A percentile compares a stretch with the other conserved stretches of the same genome.
Conservation (phyloP, 64 coral and sea anemone species). For the Stichodactyla mertensii region DNA sequence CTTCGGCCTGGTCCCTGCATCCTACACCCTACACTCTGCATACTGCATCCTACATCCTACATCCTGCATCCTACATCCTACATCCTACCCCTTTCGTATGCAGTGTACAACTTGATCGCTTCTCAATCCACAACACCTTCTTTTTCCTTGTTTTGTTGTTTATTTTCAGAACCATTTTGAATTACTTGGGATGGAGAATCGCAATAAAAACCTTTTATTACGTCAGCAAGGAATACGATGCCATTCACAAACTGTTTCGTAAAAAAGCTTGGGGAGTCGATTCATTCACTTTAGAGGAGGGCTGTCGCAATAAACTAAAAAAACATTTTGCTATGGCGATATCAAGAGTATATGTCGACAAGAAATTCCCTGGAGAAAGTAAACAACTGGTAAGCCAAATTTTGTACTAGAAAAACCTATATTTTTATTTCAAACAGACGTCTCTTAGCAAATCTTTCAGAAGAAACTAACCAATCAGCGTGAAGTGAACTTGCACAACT, state of each 20-base stretch:
- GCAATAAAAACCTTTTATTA: background rate
- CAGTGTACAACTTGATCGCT: too few relatives aligned
- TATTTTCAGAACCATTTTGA: background rate
- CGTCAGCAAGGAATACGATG: conserved; percentile 3
- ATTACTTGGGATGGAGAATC: background rate
- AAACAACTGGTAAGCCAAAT: conserved; percentile 11
- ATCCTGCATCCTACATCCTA: too few relatives aligned
- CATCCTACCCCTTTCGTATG: too few relatives aligned
- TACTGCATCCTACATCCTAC: too few relatives aligned
- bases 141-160: background rate
- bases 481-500: too few relatives aligned
- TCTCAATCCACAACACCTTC: background rate
- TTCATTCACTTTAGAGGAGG: background rate
- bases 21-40: too few relatives aligned
- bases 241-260: background rate
- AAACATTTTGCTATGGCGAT: conserved; percentile 9
- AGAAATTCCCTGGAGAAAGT: conserved; percentile 13
- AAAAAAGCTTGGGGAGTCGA: background rate
- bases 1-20: too few relatives aligned
- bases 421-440: too few relatives aligned
- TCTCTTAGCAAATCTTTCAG: too few relatives aligned
- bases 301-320: background rate
- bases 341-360: conserved; percentile 12
- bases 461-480: too few relatives aligned
- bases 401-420: too few relatives aligned